phyloP scores from a whole-genome alignment of 2,888 invertebrate species.

The Nymphalis c-album region DNA sequence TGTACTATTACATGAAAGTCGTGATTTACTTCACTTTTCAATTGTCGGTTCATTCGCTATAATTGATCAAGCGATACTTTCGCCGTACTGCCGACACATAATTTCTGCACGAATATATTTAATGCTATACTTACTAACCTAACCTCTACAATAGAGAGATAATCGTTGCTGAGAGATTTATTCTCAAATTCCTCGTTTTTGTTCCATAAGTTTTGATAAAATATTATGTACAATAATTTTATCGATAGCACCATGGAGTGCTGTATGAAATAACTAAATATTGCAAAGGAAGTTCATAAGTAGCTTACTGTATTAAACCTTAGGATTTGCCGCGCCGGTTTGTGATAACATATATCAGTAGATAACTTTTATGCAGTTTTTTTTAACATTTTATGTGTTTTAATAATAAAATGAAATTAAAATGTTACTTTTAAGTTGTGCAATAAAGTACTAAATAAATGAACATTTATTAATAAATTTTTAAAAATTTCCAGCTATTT shows the following conservation, averaged over 20 bases:
- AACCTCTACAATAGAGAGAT: conserved; percentile 6
- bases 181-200: no score
- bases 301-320: neutral
- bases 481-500: neutral
- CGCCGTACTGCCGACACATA: conserved; percentile 46
- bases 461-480: no score
- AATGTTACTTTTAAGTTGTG: no score
- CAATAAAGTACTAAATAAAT: no score
- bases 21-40: conserved; percentile 63
- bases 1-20: conserved; percentile 48
- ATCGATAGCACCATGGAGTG: neutral
- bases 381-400: neutral
- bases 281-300: neutral
- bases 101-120: conserved; percentile 21
- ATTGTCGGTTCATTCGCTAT: conserved; percentile 55
- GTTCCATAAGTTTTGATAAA: no score
- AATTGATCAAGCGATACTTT: conserved; percentile 59
- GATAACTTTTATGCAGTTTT: conserved; percentile 6
- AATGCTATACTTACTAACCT: conserved; percentile 18
- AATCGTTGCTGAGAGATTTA: neutral
- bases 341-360: conserved; percentile 19
- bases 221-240: neutral
- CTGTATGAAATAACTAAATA: neutral
- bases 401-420: neutral
- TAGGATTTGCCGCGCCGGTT: conserved; percentile 8